Evolutionary conservation across 2,113 vertebrate genomes (phyloP).

Genomic region (Hippocampus guttulatus): DNA sequence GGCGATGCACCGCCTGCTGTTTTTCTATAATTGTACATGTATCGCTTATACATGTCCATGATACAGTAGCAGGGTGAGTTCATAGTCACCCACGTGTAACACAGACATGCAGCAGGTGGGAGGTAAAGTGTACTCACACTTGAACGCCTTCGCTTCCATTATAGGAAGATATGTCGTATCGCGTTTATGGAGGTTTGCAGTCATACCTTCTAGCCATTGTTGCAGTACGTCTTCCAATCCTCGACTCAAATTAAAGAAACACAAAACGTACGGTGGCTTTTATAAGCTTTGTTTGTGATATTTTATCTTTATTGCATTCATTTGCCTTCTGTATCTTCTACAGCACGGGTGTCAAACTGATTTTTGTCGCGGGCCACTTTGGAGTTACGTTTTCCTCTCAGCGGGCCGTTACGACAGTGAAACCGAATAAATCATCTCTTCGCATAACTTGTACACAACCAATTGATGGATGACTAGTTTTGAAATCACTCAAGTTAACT

Average conservation of each 20-base stretch:
- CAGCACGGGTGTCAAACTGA: no score
- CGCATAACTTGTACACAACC: no score
- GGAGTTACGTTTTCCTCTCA: no score
- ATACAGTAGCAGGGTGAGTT: constrained; percentile 43
- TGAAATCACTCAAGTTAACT: no score
- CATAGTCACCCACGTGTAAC: constrained; percentile 53
- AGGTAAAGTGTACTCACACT: constrained; percentile 57
- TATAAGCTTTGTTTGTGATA: no score
- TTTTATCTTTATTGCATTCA: no score
- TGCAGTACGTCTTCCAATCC: neutral
- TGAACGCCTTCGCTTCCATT: constrained; percentile 21
- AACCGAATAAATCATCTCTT: no score
- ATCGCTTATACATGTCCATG: constrained; percentile 4
- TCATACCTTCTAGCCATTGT: neutral
- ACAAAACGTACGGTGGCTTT: no score
- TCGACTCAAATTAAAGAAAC: neutral
- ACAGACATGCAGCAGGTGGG: constrained; percentile 58
- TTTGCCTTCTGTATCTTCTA: no score
- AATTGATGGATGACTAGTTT: no score
- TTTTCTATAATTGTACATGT: constrained; percentile 27
- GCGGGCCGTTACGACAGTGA: no score
- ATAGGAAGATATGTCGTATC: constrained; percentile 11
- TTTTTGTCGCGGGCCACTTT: no score
- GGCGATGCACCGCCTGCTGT: neutral
- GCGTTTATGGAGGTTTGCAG: neutral